Conservation (phyloP, 2,113 vertebrate species). For the Nyctibius bracteatus region DNA sequence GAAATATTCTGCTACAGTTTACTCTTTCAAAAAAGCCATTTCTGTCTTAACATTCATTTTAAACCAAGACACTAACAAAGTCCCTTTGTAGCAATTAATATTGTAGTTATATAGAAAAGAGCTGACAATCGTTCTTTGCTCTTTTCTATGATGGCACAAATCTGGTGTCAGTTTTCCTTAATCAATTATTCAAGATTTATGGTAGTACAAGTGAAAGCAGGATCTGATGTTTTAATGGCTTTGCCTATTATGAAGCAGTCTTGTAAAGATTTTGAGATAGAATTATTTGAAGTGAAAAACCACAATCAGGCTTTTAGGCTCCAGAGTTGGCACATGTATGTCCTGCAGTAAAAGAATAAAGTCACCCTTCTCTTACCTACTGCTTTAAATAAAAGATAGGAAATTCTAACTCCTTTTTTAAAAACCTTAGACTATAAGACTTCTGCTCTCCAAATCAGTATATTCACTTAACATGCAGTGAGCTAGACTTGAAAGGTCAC, state of each 20-base stretch:
- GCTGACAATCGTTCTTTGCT: background rate
- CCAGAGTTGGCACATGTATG: rapidly evolving
- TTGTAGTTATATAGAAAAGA: background rate
- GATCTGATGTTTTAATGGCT: background rate
- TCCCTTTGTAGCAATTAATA: background rate
- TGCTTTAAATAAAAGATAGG: background rate
- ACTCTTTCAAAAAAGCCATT: background rate
- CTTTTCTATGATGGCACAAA: background rate
- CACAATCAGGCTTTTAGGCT: background rate
- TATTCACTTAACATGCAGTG: background rate
- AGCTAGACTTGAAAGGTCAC: constrained; percentile 20
- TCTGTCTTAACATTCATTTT: background rate
- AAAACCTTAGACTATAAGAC: background rate
- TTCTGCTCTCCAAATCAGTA: background rate
- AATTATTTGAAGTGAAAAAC: background rate
- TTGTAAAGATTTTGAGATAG: background rate
- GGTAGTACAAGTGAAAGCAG: background rate
- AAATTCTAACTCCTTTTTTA: background rate
- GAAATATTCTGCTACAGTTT: background rate
- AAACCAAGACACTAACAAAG: background rate
- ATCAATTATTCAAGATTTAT: background rate
- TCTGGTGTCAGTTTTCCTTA: background rate
- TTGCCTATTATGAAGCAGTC: background rate
- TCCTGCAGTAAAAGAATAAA: background rate
- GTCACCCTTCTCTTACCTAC: background rate